phyloP scores from a whole-genome alignment of 2,113 vertebrate genomes.

The Naja naja region DNA sequence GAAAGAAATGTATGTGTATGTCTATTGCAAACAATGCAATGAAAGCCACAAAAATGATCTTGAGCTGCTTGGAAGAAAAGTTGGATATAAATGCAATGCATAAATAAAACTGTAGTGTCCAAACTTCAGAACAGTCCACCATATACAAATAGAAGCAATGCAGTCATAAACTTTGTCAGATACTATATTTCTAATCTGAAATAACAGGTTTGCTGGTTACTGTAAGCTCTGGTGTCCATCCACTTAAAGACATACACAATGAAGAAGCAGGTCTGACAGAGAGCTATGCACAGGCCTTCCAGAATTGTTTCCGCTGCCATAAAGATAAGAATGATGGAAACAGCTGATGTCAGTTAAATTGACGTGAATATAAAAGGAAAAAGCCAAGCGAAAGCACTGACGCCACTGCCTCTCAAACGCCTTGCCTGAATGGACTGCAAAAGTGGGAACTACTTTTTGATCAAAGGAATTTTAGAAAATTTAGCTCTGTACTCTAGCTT shows the following conservation, averaged over 20 bases:
- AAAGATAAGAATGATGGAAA: constrained; percentile 27
- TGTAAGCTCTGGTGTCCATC: not conserved
- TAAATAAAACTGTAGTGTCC: not conserved
- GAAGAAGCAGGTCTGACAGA: not conserved
- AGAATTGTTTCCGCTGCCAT: not conserved
- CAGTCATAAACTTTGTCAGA: not conserved
- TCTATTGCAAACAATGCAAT: not conserved
- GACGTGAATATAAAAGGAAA: constrained; percentile 1
- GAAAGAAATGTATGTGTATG: not conserved
- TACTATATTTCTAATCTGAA: not conserved
- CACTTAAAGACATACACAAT: not conserved
- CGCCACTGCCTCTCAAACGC: constrained; percentile 23
- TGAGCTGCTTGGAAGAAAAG: not conserved
- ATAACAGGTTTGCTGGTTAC: not conserved
- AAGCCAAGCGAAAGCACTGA: not conserved
- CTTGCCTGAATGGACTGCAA: constrained; percentile 36
- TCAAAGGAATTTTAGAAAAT: constrained; percentile 53
- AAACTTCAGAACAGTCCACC: not conserved
- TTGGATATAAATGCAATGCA: not conserved
- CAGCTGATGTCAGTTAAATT: not conserved
- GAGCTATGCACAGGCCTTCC: not conserved
- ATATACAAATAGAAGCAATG: not conserved
- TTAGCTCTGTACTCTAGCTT: constrained; percentile 44
- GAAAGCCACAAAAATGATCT: not conserved
- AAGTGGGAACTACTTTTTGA: constrained; percentile 50